Evolutionary conservation across 2,113 vertebrate species (phyloP), one percentile per base, ranked within the genome.

Genomic region (Columba livia): DNA sequence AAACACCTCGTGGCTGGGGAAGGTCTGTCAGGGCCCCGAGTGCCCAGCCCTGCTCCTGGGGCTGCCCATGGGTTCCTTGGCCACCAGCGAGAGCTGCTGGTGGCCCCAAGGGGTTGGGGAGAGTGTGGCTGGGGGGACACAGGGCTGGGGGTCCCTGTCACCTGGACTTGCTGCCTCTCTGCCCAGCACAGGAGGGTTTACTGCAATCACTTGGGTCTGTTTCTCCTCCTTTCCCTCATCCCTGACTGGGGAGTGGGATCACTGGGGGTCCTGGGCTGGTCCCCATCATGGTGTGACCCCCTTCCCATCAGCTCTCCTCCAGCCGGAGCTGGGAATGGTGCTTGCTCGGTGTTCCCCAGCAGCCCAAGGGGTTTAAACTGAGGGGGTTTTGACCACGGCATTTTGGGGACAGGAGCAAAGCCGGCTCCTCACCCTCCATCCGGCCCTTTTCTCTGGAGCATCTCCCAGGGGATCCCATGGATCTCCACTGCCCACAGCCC

Each of bases 311-410:
- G 12, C 31, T 85, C 31, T 60, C 10, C 38, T 83, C 62, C 44
- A 72, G 21, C 48, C 2, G 4, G 48, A 48, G 54, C 50, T 62
- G 44, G 51, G 64, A 53, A 34, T 0, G 2, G 38, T 40, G 50
- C 4, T 73, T 2, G 1, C 38, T 51, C 1, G 0, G 20, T 12
- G 48, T 53, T 25, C n/a, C 53, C 56, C 4, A 2, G 3, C 25
- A 83, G 19, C 64, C 60, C 36, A 16, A 34, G 20, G 67, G 20
- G 11, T 40, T 65, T 62, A 54, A 48, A 25, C 18, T 51, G 28
- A 21, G 32, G 23, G 11, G 2, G 7, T 29, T 74, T 58, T 3
- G 5, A 20, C n/a, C 1, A 0, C 0, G 0, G 18, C 0, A 0
- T 62, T 84, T 15, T 50, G 42, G 87, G 61, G 61, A 8, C 38